These are phyloP conservation scores for Myrmophylax atrothorax DNA, from an alignment of 2,113 vertebrate species.

Conservation along the genomic window DNA sequence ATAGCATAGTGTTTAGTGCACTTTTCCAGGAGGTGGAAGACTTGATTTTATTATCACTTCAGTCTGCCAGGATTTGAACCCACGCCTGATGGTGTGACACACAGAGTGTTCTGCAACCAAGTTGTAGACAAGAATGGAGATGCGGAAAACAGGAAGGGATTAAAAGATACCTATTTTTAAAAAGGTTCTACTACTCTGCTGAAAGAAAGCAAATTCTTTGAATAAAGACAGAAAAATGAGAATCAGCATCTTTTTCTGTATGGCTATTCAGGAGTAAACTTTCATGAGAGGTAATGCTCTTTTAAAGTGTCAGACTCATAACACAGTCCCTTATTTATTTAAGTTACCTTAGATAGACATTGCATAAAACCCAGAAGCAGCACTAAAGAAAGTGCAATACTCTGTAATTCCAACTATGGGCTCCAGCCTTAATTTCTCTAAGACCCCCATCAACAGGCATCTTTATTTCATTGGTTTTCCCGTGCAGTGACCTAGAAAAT, in stretches of 20 bases:
- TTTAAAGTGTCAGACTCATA: neutral
- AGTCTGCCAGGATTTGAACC: neutral
- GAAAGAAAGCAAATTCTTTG: neutral
- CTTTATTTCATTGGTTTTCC: neutral
- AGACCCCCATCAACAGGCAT: neutral
- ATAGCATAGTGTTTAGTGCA: neutral
- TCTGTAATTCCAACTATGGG: fast-evolving
- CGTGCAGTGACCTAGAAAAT: neutral
- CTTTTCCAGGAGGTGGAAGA: neutral
- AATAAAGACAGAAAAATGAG: neutral
- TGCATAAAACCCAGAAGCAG: neutral
- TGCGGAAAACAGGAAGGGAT: neutral
- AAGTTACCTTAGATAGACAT: neutral
- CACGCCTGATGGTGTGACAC: fast-evolving
- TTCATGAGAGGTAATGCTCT: neutral
- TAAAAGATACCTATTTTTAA: neutral
- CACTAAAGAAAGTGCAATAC: neutral
- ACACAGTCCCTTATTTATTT: neutral
- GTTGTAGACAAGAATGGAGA: neutral
- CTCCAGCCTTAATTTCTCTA: neutral
- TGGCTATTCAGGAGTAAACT: neutral
- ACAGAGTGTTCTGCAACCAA: neutral
- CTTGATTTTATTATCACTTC: neutral
- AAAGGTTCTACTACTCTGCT: neutral
- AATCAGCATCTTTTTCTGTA: neutral